These are phyloP conservation scores for Sula dactylatra DNA, from an alignment of 2,113 vertebrate species.

Conservation along the genomic window DNA sequence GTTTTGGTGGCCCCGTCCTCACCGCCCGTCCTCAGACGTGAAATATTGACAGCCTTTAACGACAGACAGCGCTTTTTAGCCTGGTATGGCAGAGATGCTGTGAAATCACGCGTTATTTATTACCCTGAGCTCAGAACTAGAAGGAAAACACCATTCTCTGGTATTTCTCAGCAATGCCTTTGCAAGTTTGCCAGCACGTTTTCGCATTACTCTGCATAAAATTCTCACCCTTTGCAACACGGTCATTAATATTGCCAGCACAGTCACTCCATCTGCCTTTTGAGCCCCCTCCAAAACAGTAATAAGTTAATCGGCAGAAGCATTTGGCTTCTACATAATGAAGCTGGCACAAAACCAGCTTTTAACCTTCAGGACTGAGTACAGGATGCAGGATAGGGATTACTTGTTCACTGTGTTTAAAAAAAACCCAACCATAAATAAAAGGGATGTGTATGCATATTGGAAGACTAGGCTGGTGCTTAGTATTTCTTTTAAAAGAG, in stretches of 20 bases:
- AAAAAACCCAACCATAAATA: not conserved
- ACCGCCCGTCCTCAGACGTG: not conserved
- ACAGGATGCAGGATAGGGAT: not conserved
- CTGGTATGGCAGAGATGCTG: not conserved
- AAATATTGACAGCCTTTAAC: not conserved
- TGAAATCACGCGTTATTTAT: not conserved
- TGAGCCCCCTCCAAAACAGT: not conserved
- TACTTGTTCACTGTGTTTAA: not conserved
- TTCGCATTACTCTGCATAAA: not conserved
- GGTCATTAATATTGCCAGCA: not conserved
- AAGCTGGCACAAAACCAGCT: not conserved
- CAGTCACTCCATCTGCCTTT: conserved; percentile 26
- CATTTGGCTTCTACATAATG: conserved; percentile 7
- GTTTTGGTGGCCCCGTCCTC: not conserved
- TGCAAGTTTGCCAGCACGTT: not conserved
- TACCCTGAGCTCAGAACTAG: not conserved
- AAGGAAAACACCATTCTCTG: not conserved
- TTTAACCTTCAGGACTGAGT: not conserved
- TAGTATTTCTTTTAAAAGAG: not conserved
- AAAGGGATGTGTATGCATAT: not conserved
- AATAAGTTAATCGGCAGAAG: conserved; percentile 34
- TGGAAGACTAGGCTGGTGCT: not conserved
- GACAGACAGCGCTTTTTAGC: not conserved
- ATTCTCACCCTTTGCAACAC: conserved; percentile 8
- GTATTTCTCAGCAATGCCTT: not conserved